A percentile compares a stretch with the other conserved stretches of the same genome.
Evolutionary conservation across 2,113 vertebrate species (phyloP).

Genomic region (Isurus oxyrinchus): DNA sequence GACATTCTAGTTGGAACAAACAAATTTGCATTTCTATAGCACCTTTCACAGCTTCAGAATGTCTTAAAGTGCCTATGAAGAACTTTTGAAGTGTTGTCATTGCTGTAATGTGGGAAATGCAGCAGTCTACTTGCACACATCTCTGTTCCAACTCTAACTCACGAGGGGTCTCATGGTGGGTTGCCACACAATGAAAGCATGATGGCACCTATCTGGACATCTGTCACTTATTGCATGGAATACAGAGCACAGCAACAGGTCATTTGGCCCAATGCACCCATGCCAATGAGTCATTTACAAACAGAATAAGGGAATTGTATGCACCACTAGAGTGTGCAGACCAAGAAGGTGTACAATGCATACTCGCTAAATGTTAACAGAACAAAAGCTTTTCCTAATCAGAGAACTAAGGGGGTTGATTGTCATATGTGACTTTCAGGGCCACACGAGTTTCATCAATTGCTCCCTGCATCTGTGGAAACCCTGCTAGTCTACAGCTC

Average conservation of each 20-base stretch:
- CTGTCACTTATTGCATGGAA: not conserved
- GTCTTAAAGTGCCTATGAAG: too few relatives aligned
- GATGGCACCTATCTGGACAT: not conserved
- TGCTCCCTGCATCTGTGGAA: too few relatives aligned
- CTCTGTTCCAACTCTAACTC: not conserved
- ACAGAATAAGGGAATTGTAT: not conserved
- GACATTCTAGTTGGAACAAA: not conserved
- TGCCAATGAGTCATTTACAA: not conserved
- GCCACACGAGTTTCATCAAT: too few relatives aligned
- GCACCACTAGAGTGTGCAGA: too few relatives aligned
- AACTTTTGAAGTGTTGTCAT: too few relatives aligned
- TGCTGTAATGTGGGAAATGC: too few relatives aligned
- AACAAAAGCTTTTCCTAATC: not conserved
- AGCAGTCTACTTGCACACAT: too few relatives aligned
- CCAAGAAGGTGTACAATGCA: not conserved
- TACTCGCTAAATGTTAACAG: not conserved
- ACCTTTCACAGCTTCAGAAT: too few relatives aligned
- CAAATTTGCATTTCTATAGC: not conserved
- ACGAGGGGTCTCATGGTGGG: not conserved
- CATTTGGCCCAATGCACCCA: too few relatives aligned
- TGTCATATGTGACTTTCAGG: not conserved
- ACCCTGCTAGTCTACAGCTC: too few relatives aligned
- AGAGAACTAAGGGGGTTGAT: not conserved
- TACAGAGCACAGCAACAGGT: too few relatives aligned
- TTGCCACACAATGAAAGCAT: not conserved